phyloP scores from a whole-genome alignment of 2,797 vertebrate species.

The Ptychadena robeensis region DNA sequence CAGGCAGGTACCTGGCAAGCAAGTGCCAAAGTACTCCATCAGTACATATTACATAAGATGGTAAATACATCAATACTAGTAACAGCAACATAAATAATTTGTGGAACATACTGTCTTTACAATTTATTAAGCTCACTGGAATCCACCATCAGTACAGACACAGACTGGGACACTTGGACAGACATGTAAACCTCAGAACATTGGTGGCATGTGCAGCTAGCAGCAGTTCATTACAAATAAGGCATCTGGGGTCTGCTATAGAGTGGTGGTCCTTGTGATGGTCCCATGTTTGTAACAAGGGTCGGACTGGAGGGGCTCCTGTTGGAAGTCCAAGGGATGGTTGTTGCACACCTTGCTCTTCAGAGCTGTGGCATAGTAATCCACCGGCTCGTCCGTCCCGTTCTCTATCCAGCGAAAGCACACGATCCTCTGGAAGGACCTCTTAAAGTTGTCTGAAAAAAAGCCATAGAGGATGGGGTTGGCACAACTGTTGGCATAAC shows the following conservation, averaged over 20 bases:
- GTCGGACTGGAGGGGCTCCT: slow-evolving; percentile 66
- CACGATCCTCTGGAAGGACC: slow-evolving; percentile 65
- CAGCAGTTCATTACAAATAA: slow-evolving; percentile 50
- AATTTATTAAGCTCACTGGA: slow-evolving; percentile 47
- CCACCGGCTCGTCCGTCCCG: slow-evolving; percentile 66
- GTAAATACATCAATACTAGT: background rate
- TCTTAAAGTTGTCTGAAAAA: slow-evolving; percentile 66
- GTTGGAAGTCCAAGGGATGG: slow-evolving; percentile 67
- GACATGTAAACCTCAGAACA: slow-evolving; percentile 57
- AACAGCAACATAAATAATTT: background rate
- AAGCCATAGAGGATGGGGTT: slow-evolving; percentile 69
- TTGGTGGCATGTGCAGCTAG: slow-evolving; percentile 50
- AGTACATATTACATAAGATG: no score
- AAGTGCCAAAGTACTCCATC: no score
- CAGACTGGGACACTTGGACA: slow-evolving; percentile 33
- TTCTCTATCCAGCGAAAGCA: slow-evolving; percentile 65
- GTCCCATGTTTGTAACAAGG: slow-evolving; percentile 65
- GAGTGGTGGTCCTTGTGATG: slow-evolving; percentile 70
- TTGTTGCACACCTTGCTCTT: slow-evolving; percentile 60
- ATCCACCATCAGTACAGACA: slow-evolving; percentile 49
- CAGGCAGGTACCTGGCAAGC: no score
- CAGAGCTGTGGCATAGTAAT: slow-evolving; percentile 64
- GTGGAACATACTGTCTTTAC: slow-evolving; percentile 3
- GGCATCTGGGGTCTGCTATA: slow-evolving; percentile 55
- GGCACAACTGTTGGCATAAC: slow-evolving; percentile 68